These are phyloP conservation scores for Nycticryphes semicollaris DNA, from an alignment of 2,113 vertebrate species.

Conservation along the genomic window DNA sequence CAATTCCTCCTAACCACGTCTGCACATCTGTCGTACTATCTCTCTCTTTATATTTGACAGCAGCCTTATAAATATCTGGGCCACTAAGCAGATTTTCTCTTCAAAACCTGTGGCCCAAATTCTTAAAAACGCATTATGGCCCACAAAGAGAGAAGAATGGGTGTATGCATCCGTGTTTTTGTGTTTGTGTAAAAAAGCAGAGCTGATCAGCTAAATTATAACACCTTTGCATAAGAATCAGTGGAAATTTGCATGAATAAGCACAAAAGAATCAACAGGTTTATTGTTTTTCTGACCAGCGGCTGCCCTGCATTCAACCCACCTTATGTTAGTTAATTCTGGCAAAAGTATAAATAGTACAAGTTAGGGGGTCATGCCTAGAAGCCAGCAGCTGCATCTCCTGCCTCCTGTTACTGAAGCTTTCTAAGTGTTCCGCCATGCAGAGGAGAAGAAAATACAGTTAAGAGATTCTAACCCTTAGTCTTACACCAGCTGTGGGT, in stretches of 20 bases:
- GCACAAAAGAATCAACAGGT: not conserved
- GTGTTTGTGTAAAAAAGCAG: not conserved
- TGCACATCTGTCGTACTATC: not conserved
- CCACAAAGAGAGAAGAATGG: not conserved
- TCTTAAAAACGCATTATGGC: not conserved
- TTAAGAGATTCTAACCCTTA: not conserved
- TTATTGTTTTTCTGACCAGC: not conserved
- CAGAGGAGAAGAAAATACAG: not conserved
- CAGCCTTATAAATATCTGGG: conserved; percentile 36
- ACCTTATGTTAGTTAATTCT: not conserved
- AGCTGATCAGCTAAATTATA: not conserved
- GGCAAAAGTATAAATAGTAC: not conserved
- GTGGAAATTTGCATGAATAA: not conserved
- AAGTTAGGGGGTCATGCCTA: not conserved
- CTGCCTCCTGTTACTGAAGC: not conserved
- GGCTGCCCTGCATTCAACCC: not conserved
- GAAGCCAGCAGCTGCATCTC: not conserved
- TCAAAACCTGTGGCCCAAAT: conserved; percentile 34
- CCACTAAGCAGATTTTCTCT: conserved; percentile 59
- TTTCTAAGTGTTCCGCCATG: not conserved
- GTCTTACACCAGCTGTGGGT: not conserved
- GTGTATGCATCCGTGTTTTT: rapidly evolving
- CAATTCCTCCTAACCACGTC: not conserved
- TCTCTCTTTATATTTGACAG: not conserved
- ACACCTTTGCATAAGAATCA: not conserved